Percentiles rank a stretch among this genome's conserved stretches.
Evolutionary conservation across 2,888 invertebrate species (phyloP).

Genomic region (Drosophila picticornis): DNA sequence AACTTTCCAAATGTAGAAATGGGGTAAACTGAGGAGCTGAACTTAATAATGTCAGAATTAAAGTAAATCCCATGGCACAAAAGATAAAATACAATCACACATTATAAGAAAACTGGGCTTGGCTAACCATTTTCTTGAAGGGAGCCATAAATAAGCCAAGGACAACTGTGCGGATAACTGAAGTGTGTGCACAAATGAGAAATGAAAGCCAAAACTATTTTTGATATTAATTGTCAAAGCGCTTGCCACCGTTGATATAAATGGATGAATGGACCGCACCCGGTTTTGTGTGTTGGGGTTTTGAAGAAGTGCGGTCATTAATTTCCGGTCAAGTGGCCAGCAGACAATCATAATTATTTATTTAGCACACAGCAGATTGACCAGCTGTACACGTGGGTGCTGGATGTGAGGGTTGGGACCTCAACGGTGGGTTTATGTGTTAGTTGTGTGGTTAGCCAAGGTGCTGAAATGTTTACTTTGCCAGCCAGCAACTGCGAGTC

Average conservation of each 20-base stretch:
- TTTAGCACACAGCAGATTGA: slow-evolving; percentile 74
- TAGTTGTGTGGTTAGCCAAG: slow-evolving; percentile 74
- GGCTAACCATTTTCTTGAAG: slow-evolving; percentile 7
- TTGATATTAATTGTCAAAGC: slow-evolving; percentile 74
- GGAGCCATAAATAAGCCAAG: slow-evolving; percentile 69
- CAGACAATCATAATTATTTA: slow-evolving; percentile 80
- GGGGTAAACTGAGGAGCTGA: background rate
- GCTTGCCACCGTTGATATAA: slow-evolving; percentile 8
- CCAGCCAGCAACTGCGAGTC: slow-evolving; percentile 67
- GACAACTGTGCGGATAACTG: slow-evolving; percentile 55
- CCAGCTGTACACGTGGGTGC: slow-evolving; percentile 72
- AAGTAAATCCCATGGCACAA: background rate
- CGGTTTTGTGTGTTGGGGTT: slow-evolving; percentile 17
- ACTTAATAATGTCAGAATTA: background rate
- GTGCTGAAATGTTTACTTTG: slow-evolving; percentile 79
- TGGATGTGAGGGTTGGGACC: background rate
- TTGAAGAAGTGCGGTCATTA: slow-evolving; percentile 69
- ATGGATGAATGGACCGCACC: background rate
- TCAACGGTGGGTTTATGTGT: slow-evolving; percentile 34
- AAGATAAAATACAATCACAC: background rate
- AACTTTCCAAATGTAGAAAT: background rate
- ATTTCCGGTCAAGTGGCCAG: slow-evolving; percentile 78
- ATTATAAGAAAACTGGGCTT: background rate
- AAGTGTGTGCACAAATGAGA: slow-evolving; percentile 70
- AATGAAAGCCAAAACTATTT: slow-evolving; percentile 64